Evolutionary conservation across 2,113 vertebrate species (phyloP), one percentile per base, ranked within the genome.

Genomic region (Psilopogon haemacephalus): DNA sequence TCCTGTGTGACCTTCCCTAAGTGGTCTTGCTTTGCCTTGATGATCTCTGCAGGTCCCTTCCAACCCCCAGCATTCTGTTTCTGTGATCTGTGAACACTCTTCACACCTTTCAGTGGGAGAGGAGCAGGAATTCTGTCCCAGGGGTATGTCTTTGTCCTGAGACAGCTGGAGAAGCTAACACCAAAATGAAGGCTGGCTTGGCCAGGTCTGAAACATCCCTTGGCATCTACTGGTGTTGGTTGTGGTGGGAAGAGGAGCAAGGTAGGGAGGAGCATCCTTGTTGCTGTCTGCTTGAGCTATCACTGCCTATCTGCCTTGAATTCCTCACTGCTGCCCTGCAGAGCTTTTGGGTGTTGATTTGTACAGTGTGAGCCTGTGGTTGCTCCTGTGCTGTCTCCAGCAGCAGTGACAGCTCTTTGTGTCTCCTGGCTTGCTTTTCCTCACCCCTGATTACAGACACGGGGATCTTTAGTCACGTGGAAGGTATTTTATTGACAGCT

Each of bases 401-500:
- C 15, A n/a, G 13, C 84, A 55, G 13, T 63, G 88, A 85, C 73
- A 83, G 56, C 69, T 83, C n/a, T 59, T 63, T 33, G 27, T 76
- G 48, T 80, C 79, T 79, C 33, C 60, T 55, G 76, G 30, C 32
- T 76, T 70, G 4, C 20, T 52, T 28, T 44, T 85, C 80, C 54
- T 16, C 50, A 59, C 32, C 62, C 37, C 79, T 67, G 69, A 26
- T 59, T 90, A 48, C 65, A 73, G 87, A 50, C 75, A 17, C 32
- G 38, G 46, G 62, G 55, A 68, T 70, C 63, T 87, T 85, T 35
- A 92, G 32, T 86, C 71, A 80, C 14, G 33, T 79, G 82, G 79
- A 94, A 94, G 27, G 60, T 63, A 63, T 89, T 93, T 85, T 92
- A 77, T 85, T 94, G 82, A 79, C 33, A 76, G 70, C 74, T 82